These are phyloP conservation scores for Oostethus manadensis DNA, from an alignment of 2,113 vertebrate species.

Conservation along the genomic window DNA sequence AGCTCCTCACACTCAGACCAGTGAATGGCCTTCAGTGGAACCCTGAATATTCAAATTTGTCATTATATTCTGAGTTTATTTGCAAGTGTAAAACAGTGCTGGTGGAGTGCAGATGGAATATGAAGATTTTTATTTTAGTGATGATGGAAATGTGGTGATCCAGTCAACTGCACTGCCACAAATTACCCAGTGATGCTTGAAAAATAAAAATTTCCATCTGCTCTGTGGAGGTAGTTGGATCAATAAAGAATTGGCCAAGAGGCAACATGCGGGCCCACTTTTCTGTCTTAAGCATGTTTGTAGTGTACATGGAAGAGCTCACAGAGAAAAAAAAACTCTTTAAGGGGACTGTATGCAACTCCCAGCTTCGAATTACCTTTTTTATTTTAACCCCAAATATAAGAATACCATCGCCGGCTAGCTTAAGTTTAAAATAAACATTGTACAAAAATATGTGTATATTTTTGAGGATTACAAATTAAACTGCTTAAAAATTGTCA, in stretches of 20 bases:
- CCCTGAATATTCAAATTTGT: conserved; percentile 28
- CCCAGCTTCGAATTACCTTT: no score
- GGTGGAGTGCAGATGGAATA: conserved; percentile 6
- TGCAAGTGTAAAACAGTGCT: conserved; percentile 28
- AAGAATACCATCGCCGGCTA: no score
- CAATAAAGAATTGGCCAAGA: not conserved
- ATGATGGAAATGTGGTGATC: not conserved
- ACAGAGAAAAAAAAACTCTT: conserved; percentile 13
- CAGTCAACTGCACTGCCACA: conserved; percentile 5
- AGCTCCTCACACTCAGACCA: conserved; percentile 60
- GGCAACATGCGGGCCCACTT: conserved; percentile 10
- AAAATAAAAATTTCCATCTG: conserved; percentile 2
- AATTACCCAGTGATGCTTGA: conserved; percentile 11
- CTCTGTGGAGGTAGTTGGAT: conserved; percentile 10
- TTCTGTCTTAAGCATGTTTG: conserved; percentile 6
- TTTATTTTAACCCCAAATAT: no score
- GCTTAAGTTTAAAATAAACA: no score
- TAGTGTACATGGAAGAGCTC: not conserved
- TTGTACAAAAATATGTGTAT: no score
- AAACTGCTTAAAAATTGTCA: no score
- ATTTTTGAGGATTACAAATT: no score
- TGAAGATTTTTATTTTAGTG: conserved; percentile 7
- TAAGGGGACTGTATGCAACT: not conserved
- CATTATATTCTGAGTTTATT: conserved; percentile 15
- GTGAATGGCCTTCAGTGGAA: conserved; percentile 58